Conservation (phyloP, 2,888 invertebrate genomes). For the Digitonthophagus gazella region DNA sequence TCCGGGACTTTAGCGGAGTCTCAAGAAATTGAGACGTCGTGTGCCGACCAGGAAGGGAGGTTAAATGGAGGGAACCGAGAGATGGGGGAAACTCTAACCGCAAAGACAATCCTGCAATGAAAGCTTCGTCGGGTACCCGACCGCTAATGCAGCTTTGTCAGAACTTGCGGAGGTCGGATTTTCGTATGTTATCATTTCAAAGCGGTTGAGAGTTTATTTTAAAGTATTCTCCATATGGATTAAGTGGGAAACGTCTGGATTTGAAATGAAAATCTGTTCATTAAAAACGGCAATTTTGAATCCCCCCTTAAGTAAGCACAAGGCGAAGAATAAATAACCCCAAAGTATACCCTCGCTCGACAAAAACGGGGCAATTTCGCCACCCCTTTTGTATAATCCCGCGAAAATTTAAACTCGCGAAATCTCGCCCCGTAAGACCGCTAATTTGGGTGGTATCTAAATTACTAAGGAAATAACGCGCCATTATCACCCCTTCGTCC, state of each 20-base stretch:
- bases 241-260: too few relatives aligned
- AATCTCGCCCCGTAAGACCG: conserved; percentile 2
- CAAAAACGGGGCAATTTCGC: too few relatives aligned
- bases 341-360: too few relatives aligned
- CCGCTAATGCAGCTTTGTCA: background rate
- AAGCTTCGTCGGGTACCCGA: background rate
- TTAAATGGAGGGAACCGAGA: background rate
- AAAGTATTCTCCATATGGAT: background rate
- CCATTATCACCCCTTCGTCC: conserved; percentile 15
- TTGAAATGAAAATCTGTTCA: too few relatives aligned
- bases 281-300: too few relatives aligned
- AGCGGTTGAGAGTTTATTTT: background rate
- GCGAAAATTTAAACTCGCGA: conserved; percentile 8
- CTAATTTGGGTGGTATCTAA: conserved; percentile 13
- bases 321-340: too few relatives aligned
- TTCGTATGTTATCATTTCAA: background rate
- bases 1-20: background rate
- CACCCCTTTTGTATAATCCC: conserved; percentile 5
- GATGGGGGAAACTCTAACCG: background rate
- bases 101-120: background rate
- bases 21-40: background rate
- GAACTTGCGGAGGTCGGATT: background rate
- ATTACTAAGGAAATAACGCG: conserved; percentile 12
- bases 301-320: too few relatives aligned
- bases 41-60: background rate